These are phyloP conservation scores for Acanthopleura granulata DNA, from an alignment of 2,888 invertebrate species.

Conservation along the genomic window DNA sequence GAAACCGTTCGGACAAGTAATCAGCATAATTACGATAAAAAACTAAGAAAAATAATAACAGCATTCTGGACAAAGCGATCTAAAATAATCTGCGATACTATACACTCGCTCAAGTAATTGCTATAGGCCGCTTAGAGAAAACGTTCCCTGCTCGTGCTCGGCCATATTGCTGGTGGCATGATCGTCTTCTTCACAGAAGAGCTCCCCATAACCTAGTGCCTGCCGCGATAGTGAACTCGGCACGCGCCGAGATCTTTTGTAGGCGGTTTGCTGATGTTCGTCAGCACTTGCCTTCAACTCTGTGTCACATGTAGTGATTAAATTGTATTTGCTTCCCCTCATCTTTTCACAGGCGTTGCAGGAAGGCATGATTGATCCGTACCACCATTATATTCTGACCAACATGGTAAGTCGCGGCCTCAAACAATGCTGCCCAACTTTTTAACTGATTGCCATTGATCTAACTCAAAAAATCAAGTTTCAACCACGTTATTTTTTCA, in stretches of 20 bases:
- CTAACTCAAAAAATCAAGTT: neutral
- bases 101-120: neutral
- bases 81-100: too few relatives aligned
- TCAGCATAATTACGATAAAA: neutral
- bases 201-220: neutral
- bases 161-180: constrained; percentile 1
- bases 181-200: neutral
- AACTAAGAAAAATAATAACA: constrained; percentile 6
- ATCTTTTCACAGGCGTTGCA: constrained; percentile 86
- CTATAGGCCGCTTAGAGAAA: neutral
- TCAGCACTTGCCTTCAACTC: neutral
- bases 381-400: constrained; percentile 96
- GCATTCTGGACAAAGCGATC: too few relatives aligned
- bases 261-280: neutral
- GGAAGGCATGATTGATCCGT: constrained; percentile 95
- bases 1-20: neutral
- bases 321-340: constrained; percentile 63
- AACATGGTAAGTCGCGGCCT: constrained; percentile 73
- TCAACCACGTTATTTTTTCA: too few relatives aligned
- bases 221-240: neutral
- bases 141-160: neutral
- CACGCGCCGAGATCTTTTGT: constrained; percentile 9
- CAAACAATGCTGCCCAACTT: constrained; percentile 66
- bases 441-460: constrained; percentile 1
- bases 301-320: constrained; percentile 11